Conservation (phyloP, 2,888 invertebrate genomes). For the Metopia argyrocephala region DNA sequence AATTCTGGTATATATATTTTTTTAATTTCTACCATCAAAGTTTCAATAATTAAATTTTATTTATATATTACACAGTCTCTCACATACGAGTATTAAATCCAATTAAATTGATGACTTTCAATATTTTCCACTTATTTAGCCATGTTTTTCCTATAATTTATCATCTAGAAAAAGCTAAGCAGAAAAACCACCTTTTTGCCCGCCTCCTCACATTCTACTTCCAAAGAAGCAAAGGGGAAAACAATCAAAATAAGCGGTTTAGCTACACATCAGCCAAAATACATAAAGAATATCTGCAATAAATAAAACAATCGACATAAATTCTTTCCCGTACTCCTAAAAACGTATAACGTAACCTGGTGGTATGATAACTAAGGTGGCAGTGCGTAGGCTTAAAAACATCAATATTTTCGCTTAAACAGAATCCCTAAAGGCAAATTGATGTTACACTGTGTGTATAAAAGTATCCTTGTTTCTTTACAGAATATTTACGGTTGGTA, state of each 20-base stretch:
- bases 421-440: conserved; percentile 60
- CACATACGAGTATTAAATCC: not conserved
- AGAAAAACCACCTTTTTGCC: not conserved
- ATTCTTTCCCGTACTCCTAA: not conserved
- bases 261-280: conserved; percentile 41
- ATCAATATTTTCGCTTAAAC: conserved; percentile 50
- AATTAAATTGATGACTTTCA: conserved; percentile 60
- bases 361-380: not conserved
- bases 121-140: conserved; percentile 53
- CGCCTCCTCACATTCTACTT: not conserved
- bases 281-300: not conserved
- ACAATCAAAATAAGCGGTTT: conserved; percentile 64
- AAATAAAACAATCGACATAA: conserved; percentile 46
- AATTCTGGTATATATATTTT: too few relatives aligned
- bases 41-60: not conserved
- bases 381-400: conserved; percentile 44
- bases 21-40: too few relatives aligned
- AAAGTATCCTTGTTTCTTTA: too few relatives aligned
- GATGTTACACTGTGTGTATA: conserved; percentile 10
- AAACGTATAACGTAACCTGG: not conserved
- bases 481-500: too few relatives aligned
- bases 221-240: conserved; percentile 19
- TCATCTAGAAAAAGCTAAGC: conserved; percentile 46
- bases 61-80: not conserved
- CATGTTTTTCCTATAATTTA: conserved; percentile 51